Base-by-base conservation (phyloP, 2,797 vertebrate species). In the Gouania willdenowi region DNA sequence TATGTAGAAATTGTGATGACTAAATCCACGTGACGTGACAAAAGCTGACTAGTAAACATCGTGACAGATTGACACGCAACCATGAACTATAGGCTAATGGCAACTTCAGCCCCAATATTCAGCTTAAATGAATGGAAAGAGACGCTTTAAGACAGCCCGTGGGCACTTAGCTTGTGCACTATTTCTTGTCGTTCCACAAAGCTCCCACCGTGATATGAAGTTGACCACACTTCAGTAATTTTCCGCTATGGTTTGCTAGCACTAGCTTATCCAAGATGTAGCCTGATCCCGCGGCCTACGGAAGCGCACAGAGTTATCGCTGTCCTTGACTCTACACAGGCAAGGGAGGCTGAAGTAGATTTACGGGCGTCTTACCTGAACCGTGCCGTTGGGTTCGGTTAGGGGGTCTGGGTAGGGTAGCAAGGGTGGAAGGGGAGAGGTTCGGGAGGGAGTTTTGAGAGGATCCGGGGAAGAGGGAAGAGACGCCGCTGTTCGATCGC, bases 401-500 rank as follows among this genome's bases (percentile, higher is more conserved):
- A 61, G 82, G 87, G 85, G 85, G 63, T n/a, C n/a, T 82, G 88
- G 88, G 85, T 81, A 86, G 88, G 88, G 84, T 87, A 75, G 42
- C 71, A 55, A 85, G 89, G 89, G 86, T 85, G 33, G 73, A 86
- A 82, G 87, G 89, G 89, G 85, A 81, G 81, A 88, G 89, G 87
- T 88, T 87, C 85, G 89, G 89, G 86, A 88, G 88, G 86, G 88
- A 90, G 73, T 89, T 88, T 82, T 79, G 51, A 88, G 51, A 90
- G 89, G 88, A 90, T 80, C 82, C 85, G 89, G 88, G 89, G 89
- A 91, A 89, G 80, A 91, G 89, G 89, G 89, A 89, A 88, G 83
- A 85, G 83, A 84, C 77, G 16, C 77, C 67, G 76, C 75, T 77
- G 55, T 68, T 79, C 69, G 83, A 82, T 87, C 77, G 64, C 81